A percentile compares a stretch with the other conserved stretches of the same genome.
Evolutionary conservation across 2,888 invertebrate species (phyloP).

Genomic region (Drosophila diplacantha): DNA sequence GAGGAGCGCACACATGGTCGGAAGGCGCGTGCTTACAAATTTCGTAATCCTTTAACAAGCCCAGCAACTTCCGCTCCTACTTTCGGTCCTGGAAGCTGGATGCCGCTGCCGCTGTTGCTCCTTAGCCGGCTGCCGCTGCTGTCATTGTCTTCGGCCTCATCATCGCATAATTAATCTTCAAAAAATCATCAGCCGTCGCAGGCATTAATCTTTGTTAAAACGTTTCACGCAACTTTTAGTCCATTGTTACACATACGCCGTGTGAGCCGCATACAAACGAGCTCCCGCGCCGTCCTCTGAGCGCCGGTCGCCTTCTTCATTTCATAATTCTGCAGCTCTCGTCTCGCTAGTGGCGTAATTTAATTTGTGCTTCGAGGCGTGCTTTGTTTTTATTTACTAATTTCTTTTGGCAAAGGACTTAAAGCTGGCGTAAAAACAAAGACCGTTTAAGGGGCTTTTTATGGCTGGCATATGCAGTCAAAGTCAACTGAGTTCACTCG

Average conservation of each 20-base stretch:
- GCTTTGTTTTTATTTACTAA: slow-evolving; percentile 67
- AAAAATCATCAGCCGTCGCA: slow-evolving; percentile 72
- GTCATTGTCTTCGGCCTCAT: slow-evolving; percentile 70
- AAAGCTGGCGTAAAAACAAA: slow-evolving; percentile 45
- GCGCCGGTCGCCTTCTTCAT: slow-evolving; percentile 24
- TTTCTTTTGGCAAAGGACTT: slow-evolving; percentile 60
- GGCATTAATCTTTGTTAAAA: slow-evolving; percentile 73
- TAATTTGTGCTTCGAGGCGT: slow-evolving; percentile 44
- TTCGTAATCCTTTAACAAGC: slow-evolving; percentile 71
- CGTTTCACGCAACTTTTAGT: slow-evolving; percentile 67
- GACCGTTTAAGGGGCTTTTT: slow-evolving; percentile 49
- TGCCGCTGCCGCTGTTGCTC: slow-evolving; percentile 15
- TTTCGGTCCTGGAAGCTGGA: slow-evolving; percentile 39
- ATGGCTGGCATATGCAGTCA: slow-evolving; percentile 51
- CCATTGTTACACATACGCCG: slow-evolving; percentile 67
- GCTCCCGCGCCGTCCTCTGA: slow-evolving; percentile 2
- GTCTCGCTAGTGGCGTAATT: slow-evolving; percentile 35
- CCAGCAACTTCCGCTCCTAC: slow-evolving; percentile 55
- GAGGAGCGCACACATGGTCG: slow-evolving; percentile 32
- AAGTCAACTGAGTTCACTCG: slow-evolving; percentile 68
- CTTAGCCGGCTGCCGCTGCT: slow-evolving; percentile 32
- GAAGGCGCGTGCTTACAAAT: slow-evolving; percentile 62
- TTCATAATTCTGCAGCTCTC: slow-evolving; percentile 54
- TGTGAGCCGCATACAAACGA: slow-evolving; percentile 66
- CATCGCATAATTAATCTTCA: slow-evolving; percentile 75